These are phyloP conservation scores for Choloepus hoffmanni DNA, from an alignment of 2,113 vertebrate genomes.

Conservation along the genomic window DNA sequence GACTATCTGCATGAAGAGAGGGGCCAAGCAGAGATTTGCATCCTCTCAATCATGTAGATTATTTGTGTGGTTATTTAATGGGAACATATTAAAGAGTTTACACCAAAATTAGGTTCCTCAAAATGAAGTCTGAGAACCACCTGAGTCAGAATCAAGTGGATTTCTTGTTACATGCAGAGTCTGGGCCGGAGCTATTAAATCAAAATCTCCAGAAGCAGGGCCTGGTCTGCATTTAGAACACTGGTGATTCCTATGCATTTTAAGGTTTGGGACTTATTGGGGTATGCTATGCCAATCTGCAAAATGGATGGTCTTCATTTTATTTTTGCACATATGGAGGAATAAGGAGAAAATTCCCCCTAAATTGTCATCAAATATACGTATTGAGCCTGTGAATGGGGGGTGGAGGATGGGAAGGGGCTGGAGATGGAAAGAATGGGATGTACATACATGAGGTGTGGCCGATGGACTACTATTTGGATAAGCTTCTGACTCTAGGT, in stretches of 20 bases:
- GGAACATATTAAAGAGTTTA: background rate
- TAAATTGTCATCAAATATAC: slow-evolving; percentile 43
- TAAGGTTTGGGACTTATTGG: background rate
- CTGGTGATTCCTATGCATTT: background rate
- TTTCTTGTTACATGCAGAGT: background rate
- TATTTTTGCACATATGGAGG: background rate
- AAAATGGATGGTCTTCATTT: background rate
- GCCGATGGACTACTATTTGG: background rate
- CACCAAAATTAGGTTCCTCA: background rate
- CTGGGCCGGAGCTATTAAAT: background rate
- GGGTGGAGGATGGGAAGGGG: too few relatives aligned
- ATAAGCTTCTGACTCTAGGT: background rate
- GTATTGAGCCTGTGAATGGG: background rate
- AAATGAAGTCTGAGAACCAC: background rate
- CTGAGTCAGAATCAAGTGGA: background rate
- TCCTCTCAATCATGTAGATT: background rate
- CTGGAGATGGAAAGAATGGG: background rate
- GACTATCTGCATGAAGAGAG: background rate
- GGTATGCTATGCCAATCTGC: background rate
- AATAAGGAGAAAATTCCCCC: slow-evolving; percentile 21
- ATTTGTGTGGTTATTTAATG: background rate
- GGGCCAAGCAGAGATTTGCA: background rate
- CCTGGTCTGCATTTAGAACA: background rate
- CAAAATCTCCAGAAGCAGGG: background rate
- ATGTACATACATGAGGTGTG: background rate